A percentile compares a stretch with the other conserved stretches of the same genome.
phyloP scores from a whole-genome alignment of 2,797 vertebrate genomes.

The Bovichtus diacanthus region DNA sequence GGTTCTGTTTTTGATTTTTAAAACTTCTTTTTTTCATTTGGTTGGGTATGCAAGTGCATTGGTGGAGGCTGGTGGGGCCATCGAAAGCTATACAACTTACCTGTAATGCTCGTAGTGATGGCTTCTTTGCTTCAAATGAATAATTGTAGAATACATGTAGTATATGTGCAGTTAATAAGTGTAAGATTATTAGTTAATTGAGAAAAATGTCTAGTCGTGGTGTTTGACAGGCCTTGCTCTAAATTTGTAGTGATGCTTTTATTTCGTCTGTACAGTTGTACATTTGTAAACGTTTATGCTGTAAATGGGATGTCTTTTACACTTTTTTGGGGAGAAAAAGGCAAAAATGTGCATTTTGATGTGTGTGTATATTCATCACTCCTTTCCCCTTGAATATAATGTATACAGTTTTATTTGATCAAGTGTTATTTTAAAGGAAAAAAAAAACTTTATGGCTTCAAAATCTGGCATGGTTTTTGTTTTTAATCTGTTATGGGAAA shows the following conservation, averaged over 20 bases:
- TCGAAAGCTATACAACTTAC: conserved; percentile 88
- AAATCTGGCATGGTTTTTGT: conserved; percentile 86
- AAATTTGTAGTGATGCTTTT: conserved; percentile 95
- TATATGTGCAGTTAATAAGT: conserved; percentile 97
- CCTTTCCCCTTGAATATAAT: conserved; percentile 95
- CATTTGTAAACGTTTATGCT: conserved; percentile 99
- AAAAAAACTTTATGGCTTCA: conserved; percentile 91
- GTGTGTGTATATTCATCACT: conserved; percentile 98
- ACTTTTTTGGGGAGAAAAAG: conserved; percentile 87
- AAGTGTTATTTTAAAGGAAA: conserved; percentile 92
- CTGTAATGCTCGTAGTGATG: conserved; percentile 93
- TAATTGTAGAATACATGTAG: conserved; percentile 92
- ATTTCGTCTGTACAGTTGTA: conserved; percentile 99
- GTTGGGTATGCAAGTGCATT: conserved; percentile 72
- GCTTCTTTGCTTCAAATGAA: conserved; percentile 94
- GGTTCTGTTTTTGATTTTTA: conserved; percentile 58
- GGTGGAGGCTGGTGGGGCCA: conserved; percentile 82
- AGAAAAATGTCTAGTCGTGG: conserved; percentile 85
- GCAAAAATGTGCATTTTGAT: conserved; percentile 93
- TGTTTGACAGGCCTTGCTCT: conserved; percentile 96
- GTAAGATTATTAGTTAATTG: conserved; percentile 94
- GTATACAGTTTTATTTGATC: conserved; percentile 98
- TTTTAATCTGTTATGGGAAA: conserved; percentile 93
- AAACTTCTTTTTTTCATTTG: conserved; percentile 31
- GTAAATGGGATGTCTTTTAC: conserved; percentile 99